Percentiles rank a stretch among this genome's conserved stretches.
Conservation (phyloP, 2,797 vertebrate genomes). For the Clarias fuscus region DNA sequence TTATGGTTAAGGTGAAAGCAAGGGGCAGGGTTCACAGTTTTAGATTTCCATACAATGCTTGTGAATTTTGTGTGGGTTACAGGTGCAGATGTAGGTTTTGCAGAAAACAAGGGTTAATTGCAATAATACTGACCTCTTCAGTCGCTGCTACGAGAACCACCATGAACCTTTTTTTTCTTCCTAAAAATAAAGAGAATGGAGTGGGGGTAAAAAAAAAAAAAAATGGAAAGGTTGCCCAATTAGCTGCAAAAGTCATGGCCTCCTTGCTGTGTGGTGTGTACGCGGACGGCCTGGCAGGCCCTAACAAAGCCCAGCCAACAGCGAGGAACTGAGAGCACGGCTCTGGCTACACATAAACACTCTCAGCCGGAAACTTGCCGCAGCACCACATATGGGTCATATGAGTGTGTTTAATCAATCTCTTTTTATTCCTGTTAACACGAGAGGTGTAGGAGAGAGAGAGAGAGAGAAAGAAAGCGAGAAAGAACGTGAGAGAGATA, state of each 20-base stretch:
- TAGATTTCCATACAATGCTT: background rate
- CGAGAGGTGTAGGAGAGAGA: constrained; percentile 55
- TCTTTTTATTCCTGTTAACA: constrained; percentile 19
- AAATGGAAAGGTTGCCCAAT: constrained; percentile 43
- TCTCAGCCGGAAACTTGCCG: constrained; percentile 85
- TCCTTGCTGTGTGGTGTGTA: background rate
- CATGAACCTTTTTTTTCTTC: background rate
- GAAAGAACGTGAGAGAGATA: constrained; percentile 72
- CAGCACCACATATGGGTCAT: constrained; percentile 91
- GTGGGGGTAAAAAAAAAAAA: constrained; percentile 58
- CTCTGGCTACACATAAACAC: constrained; percentile 82
- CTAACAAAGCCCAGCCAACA: constrained; percentile 81
- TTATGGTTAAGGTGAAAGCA: background rate
- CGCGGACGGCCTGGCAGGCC: constrained; percentile 80
- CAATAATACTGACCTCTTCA: background rate
- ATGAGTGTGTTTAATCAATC: constrained; percentile 82
- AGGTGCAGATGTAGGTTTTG: background rate
- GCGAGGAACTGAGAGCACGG: constrained; percentile 79
- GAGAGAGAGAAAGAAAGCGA: constrained; percentile 73
- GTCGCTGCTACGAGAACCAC: background rate
- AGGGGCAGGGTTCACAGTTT: background rate
- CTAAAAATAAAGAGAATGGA: constrained; percentile 32
- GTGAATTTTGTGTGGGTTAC: background rate
- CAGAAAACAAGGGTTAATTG: background rate
- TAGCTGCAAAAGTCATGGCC: background rate